Conservation (phyloP, 2,113 vertebrate species). For the Raja brachyura region DNA sequence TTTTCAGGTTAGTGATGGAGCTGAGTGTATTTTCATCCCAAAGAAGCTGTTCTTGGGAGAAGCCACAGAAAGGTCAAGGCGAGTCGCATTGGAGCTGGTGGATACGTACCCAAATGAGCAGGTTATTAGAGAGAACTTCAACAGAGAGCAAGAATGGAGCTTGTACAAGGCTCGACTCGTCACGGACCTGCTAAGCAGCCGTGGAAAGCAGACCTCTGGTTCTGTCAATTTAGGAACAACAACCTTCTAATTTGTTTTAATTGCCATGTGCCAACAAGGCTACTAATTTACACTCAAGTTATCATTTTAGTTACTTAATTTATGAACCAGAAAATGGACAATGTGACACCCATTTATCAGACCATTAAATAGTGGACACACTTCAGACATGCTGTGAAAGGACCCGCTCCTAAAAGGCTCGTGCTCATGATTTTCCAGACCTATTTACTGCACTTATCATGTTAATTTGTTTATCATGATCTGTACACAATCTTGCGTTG, state of each 20-base stretch:
- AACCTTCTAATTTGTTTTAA: not conserved
- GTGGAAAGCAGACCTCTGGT: not conserved
- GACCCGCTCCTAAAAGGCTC: too few relatives aligned
- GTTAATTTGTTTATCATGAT: not conserved
- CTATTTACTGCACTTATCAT: not conserved
- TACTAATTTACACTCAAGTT: not conserved
- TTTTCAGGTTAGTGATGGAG: slow-evolving; percentile 45
- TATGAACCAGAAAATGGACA: not conserved
- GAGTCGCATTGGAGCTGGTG: slow-evolving; percentile 16
- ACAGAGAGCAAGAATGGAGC: slow-evolving; percentile 37
- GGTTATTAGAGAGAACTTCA: slow-evolving; percentile 34
- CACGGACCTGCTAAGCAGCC: not conserved
- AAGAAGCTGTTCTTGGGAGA: slow-evolving; percentile 44
- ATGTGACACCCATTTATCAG: not conserved
- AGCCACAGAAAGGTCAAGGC: slow-evolving; percentile 40
- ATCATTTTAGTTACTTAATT: not conserved
- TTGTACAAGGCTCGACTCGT: slow-evolving; percentile 42
- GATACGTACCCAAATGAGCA: slow-evolving; percentile 39
- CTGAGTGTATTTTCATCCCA: slow-evolving; percentile 45
- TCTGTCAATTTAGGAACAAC: not conserved
- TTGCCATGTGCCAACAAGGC: too few relatives aligned
- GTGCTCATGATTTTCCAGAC: not conserved
- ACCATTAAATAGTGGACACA: not conserved
- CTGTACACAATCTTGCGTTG: not conserved
- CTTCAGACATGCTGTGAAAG: not conserved